phyloP scores from a whole-genome alignment of 2,113 vertebrate genomes.

The Irena cyanogastra region DNA sequence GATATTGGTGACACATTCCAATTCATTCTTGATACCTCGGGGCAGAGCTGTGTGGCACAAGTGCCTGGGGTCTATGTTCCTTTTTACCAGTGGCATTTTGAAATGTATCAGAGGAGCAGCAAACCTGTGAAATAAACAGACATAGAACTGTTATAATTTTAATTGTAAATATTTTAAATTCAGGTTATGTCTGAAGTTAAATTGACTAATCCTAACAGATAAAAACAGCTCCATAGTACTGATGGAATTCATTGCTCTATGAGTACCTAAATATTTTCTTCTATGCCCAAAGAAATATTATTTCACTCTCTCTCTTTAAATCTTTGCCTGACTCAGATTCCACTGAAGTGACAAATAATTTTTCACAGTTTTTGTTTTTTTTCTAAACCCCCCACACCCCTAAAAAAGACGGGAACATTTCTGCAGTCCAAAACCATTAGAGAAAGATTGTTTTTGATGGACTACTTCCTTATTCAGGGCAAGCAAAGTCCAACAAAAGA shows the following conservation, averaged over 20 bases:
- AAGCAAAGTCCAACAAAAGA: slow-evolving; percentile 20
- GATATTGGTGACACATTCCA: slow-evolving; percentile 98
- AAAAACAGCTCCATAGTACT: background rate
- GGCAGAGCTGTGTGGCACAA: slow-evolving; percentile 96
- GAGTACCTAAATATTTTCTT: background rate
- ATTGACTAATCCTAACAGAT: background rate
- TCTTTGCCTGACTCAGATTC: background rate
- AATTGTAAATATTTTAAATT: background rate
- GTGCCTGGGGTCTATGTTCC: slow-evolving; percentile 97
- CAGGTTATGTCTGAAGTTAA: background rate
- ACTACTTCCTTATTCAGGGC: background rate
- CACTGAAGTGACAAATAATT: background rate
- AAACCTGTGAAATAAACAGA: slow-evolving; percentile 67
- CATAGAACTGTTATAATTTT: background rate
- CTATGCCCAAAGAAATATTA: background rate
- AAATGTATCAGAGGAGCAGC: slow-evolving; percentile 57
- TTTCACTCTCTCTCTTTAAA: background rate
- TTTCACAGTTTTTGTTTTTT: background rate
- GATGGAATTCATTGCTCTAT: background rate
- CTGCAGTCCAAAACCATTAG: background rate
- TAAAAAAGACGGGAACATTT: background rate
- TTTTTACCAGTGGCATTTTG: slow-evolving; percentile 96
- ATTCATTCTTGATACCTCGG: slow-evolving; percentile 91
- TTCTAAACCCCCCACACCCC: rapidly evolving
- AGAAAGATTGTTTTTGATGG: background rate